phyloP scores from a whole-genome alignment of 2,113 vertebrate species.

The Hemibagrus wyckioides region DNA sequence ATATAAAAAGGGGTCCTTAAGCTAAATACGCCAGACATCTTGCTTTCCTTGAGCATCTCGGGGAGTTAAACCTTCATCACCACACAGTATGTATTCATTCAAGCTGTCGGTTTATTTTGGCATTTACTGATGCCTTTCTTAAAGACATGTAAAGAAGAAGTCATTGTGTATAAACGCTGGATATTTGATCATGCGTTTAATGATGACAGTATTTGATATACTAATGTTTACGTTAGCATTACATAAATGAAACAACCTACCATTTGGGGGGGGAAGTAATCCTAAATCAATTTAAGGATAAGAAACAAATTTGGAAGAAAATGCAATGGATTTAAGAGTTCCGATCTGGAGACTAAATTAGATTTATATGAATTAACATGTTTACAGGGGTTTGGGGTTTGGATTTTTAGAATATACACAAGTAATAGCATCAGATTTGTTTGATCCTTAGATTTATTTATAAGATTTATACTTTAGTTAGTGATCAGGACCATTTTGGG shows the following conservation, averaged over 20 bases:
- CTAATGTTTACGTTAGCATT: background rate
- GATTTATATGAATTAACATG: background rate
- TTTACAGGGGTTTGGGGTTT: background rate
- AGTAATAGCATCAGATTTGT: background rate
- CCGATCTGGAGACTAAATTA: background rate
- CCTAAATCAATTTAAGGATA: background rate
- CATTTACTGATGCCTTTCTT: background rate
- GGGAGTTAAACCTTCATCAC: background rate
- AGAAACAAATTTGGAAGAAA: background rate
- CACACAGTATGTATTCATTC: conserved; percentile 16
- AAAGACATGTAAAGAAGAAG: background rate
- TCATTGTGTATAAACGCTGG: background rate
- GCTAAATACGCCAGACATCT: background rate
- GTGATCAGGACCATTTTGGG: no score
- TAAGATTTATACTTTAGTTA: background rate
- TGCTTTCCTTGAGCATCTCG: background rate
- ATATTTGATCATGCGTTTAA: background rate
- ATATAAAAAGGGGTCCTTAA: background rate
- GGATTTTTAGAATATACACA: background rate
- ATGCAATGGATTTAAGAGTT: background rate
- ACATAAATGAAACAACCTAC: background rate
- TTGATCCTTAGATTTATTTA: background rate
- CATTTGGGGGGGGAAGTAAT: background rate
- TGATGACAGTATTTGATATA: background rate
- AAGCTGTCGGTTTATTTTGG: background rate